Conservation (phyloP, 2,888 invertebrate genomes). For the Caenorhabditis drosophilae region DNA sequence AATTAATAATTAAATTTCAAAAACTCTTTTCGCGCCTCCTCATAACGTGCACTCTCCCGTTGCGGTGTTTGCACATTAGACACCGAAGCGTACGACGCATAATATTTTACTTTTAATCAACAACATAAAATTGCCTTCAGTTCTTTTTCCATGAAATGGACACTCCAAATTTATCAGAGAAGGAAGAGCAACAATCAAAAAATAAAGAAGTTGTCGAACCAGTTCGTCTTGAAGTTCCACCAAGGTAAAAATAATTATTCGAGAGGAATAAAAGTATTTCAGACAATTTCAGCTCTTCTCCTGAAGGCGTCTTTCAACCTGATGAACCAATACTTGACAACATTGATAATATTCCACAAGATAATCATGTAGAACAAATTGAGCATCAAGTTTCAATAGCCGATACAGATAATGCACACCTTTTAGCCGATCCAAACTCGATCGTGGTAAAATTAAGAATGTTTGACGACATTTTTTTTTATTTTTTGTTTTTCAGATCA, state of each 20-base stretch:
- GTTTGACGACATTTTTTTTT: no score
- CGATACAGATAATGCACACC: no score
- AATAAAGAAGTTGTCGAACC: constrained; percentile 14
- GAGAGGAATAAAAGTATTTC: not conserved
- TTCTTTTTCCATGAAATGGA: no score
- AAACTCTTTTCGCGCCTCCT: constrained; percentile 15
- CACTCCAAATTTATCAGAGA: no score
- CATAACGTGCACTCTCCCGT: not conserved
- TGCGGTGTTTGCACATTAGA: constrained; percentile 18
- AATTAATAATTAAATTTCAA: constrained; percentile 1
- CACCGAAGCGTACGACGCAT: no score
- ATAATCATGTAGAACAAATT: constrained; percentile 12
- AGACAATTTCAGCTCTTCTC: constrained; percentile 12
- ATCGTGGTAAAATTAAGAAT: constrained; percentile 7
- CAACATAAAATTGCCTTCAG: no score
- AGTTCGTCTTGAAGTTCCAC: constrained; percentile 8
- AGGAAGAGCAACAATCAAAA: constrained; percentile 17
- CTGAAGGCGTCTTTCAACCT: constrained; percentile 22
- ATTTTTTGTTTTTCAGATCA: no score
- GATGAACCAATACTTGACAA: constrained; percentile 6
- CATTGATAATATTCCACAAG: constrained; percentile 2
- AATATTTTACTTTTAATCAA: no score
- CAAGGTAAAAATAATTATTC: constrained; percentile 9
- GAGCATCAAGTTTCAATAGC: no score
- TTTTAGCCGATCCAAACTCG: constrained; percentile 2